phyloP scores from a whole-genome alignment of 2,888 invertebrate species.

The Antheraea yamamai region DNA sequence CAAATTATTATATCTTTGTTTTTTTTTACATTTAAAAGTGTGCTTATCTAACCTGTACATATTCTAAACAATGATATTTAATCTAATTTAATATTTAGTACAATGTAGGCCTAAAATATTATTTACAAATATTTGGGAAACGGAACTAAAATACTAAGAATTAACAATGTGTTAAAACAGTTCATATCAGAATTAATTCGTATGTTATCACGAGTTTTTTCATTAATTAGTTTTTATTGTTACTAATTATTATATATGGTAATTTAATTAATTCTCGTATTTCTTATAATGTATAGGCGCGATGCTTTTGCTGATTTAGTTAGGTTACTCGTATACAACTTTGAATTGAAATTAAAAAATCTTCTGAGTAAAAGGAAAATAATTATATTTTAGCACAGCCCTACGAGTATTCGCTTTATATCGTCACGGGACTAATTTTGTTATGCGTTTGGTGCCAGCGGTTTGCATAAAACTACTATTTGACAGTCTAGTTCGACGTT shows the following conservation, averaged over 20 bases:
- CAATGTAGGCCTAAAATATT: neutral
- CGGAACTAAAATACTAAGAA: neutral
- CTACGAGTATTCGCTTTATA: slow-evolving; percentile 41
- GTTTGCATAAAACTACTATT: slow-evolving; percentile 63
- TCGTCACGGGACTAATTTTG: slow-evolving; percentile 62
- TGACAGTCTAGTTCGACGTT: slow-evolving; percentile 71
- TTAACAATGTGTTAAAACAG: neutral
- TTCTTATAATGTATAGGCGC: too few species aligned
- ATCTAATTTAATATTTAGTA: neutral
- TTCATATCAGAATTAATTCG: neutral
- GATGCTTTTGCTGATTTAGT: too few species aligned
- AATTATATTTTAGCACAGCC: slow-evolving; percentile 33
- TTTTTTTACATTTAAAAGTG: neutral
- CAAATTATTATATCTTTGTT: neutral
- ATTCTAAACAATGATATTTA: neutral
- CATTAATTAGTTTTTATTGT: neutral
- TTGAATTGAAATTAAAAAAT: neutral
- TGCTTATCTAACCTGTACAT: neutral
- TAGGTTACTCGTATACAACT: neutral
- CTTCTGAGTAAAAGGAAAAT: neutral
- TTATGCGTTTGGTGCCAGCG: slow-evolving; percentile 62
- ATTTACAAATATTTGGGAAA: neutral
- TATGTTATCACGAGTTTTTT: neutral
- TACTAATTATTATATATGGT: neutral
- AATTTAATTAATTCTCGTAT: neutral